Conservation (phyloP, 1,140 invertebrate species). For the Sycophila sp. region DNA sequence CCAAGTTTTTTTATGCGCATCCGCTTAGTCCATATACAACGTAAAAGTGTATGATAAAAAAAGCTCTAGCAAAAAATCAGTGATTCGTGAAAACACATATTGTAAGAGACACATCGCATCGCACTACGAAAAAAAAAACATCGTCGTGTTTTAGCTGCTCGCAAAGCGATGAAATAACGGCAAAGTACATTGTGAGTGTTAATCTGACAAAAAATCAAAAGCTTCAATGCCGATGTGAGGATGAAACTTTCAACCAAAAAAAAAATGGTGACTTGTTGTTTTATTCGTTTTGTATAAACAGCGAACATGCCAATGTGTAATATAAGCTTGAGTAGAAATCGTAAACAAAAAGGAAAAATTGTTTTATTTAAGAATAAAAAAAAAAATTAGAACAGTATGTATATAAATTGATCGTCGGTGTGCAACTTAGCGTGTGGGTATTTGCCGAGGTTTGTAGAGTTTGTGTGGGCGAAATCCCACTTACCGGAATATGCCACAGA, state of each 20-base stretch:
- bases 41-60: neutral
- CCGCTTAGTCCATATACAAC: too few relatives aligned
- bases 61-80: neutral
- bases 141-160: neutral
- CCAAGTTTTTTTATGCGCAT: too few relatives aligned
- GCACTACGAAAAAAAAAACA: slow-evolving; percentile 6
- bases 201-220: slow-evolving; percentile 12
- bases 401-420: slow-evolving; percentile 37
- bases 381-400: slow-evolving; percentile 38
- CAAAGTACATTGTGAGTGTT: neutral
- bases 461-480: slow-evolving; percentile 69
- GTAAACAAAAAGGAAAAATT: slow-evolving; percentile 1
- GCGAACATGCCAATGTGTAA: slow-evolving; percentile 30
- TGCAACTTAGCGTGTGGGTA: slow-evolving; percentile 61
- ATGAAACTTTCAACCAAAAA: neutral
- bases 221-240: neutral
- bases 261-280: slow-evolving; percentile 14
- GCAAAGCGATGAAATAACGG: neutral
- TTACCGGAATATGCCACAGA: slow-evolving; percentile 93
- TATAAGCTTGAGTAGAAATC: slow-evolving; percentile 15
- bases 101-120: neutral
- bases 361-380: neutral
- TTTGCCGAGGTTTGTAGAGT: slow-evolving; percentile 56
- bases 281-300: too few relatives aligned
- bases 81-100: neutral